phyloP scores from a whole-genome alignment of 2,113 vertebrate genomes.

The Hydrochoerus hydrochaeris region DNA sequence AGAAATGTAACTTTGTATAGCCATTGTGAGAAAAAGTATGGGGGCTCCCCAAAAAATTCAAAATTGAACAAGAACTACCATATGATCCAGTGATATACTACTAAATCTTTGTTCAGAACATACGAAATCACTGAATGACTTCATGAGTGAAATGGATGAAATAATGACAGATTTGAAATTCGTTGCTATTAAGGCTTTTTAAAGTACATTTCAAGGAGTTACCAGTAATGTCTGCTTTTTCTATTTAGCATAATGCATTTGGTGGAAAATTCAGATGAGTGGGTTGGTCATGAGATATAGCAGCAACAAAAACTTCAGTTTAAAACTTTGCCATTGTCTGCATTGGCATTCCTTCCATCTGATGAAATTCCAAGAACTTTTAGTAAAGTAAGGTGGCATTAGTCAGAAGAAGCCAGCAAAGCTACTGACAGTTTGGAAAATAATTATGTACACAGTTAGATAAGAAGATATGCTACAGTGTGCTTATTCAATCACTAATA shows the following conservation, averaged over 20 bases:
- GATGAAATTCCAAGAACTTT: background rate
- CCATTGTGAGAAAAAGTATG: background rate
- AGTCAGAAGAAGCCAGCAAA: background rate
- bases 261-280: background rate
- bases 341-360: background rate
- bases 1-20: background rate
- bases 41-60: background rate
- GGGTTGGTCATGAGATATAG: background rate
- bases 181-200: background rate
- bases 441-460: background rate
- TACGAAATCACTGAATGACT: background rate
- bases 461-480: background rate
- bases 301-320: background rate
- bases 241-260: background rate
- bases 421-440: background rate
- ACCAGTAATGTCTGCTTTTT: background rate
- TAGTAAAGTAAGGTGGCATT: background rate
- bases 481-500: background rate
- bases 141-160: background rate
- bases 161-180: background rate
- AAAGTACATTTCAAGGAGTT: background rate
- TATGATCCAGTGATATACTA: background rate
- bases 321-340: background rate
- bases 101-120: background rate
- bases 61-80: background rate